A percentile compares a stretch with the other conserved stretches of the same genome.
Evolutionary conservation across 2,888 invertebrate genomes (phyloP).

Genomic region (Timema podura): DNA sequence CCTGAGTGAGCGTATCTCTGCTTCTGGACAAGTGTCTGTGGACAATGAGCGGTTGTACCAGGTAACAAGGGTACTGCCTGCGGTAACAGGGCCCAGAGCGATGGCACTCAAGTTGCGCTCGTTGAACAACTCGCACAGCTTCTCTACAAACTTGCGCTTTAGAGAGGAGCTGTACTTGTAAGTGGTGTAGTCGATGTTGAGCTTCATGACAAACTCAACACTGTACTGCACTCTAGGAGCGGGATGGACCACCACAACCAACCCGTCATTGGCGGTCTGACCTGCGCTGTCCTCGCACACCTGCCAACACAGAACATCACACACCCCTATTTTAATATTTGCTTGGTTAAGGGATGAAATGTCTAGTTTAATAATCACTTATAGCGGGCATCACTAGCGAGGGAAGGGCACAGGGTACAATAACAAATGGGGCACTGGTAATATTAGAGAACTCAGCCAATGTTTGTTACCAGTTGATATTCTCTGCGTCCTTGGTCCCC

Average conservation of each 20-base stretch:
- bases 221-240: conserved; percentile 62
- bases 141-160: conserved; percentile 78
- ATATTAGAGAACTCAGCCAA: too few species aligned
- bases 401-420: neutral
- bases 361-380: neutral
- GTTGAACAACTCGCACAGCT: conserved; percentile 69
- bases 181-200: conserved; percentile 64
- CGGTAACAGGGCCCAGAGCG: conserved; percentile 61
- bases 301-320: conserved; percentile 39
- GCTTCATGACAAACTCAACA: conserved; percentile 75
- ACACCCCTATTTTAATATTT: neutral
- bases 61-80: conserved; percentile 45
- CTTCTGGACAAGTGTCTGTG: conserved; percentile 68
- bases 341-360: too few species aligned
- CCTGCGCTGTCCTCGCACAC: conserved; percentile 71
- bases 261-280: conserved; percentile 71
- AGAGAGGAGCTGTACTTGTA: conserved; percentile 66
- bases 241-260: conserved; percentile 68
- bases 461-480: conserved; percentile 62
- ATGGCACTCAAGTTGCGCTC: conserved; percentile 71
- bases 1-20: conserved; percentile 68
- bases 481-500: conserved; percentile 69
- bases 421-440: too few species aligned
- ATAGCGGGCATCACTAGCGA: neutral
- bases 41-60: conserved; percentile 75